A percentile compares a stretch with the other conserved stretches of the same genome.
These are phyloP conservation scores for Vireo griseus DNA, from an alignment of 2,797 vertebrate genomes.

Conservation along the genomic window DNA sequence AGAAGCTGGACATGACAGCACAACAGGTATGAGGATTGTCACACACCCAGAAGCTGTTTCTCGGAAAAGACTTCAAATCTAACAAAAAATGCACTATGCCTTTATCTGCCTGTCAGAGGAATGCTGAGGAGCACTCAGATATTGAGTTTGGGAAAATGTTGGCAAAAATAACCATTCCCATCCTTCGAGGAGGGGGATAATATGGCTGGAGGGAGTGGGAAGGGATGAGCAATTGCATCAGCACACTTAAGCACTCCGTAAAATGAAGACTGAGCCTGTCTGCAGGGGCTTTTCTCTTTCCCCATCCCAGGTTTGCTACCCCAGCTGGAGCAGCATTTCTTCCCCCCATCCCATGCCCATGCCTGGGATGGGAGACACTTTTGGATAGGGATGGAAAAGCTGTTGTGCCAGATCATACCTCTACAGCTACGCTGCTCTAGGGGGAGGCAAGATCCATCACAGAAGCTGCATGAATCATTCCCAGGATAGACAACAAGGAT, in stretches of 20 bases:
- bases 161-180: background rate
- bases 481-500: background rate
- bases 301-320: background rate
- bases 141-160: background rate
- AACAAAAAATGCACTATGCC: background rate
- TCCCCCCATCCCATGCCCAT: background rate
- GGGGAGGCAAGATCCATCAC: background rate
- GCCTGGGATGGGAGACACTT: background rate
- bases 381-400: background rate
- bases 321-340: background rate
- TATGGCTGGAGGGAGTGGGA: background rate
- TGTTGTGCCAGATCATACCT: background rate
- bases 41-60: background rate
- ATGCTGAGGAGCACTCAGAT: fast-evolving
- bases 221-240: background rate
- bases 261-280: background rate
- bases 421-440: fast-evolving
- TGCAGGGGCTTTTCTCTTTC: background rate
- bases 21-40: background rate
- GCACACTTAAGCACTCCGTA: background rate
- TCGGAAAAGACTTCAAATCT: background rate
- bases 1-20: background rate
- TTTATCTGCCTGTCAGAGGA: background rate
- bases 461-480: background rate
- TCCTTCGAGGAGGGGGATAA: background rate